Evolutionary conservation across 2,113 vertebrate genomes (phyloP).

Genomic region (Dasypus novemcinctus): DNA sequence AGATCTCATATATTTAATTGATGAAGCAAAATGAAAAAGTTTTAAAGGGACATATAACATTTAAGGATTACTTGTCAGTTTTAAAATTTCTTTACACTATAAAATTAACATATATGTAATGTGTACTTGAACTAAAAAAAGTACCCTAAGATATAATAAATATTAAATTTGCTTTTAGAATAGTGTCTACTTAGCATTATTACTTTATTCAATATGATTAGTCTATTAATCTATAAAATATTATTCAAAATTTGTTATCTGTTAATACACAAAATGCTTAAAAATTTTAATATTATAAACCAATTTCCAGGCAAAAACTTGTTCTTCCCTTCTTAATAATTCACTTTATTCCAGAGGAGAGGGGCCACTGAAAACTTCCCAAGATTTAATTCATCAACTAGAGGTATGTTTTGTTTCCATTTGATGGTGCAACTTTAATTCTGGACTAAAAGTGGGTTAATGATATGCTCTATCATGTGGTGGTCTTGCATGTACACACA

Average conservation of each 20-base stretch:
- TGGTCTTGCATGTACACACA: neutral
- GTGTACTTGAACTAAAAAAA: neutral
- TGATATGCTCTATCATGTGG: neutral
- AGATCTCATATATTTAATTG: slow-evolving; percentile 7
- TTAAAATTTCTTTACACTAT: slow-evolving; percentile 24
- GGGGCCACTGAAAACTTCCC: slow-evolving; percentile 95
- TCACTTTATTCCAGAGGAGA: slow-evolving; percentile 89
- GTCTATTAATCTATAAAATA: neutral
- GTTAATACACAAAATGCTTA: slow-evolving; percentile 28
- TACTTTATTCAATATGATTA: neutral
- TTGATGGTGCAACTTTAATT: slow-evolving; percentile 15
- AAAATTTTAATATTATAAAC: slow-evolving; percentile 17
- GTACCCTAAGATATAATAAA: neutral
- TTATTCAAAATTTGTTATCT: slow-evolving; percentile 32
- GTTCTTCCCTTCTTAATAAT: slow-evolving; percentile 42
- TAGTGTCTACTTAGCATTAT: neutral
- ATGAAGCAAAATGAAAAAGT: slow-evolving; percentile 26
- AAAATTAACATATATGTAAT: slow-evolving; percentile 10
- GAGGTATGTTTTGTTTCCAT: slow-evolving; percentile 86
- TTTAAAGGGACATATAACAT: slow-evolving; percentile 6
- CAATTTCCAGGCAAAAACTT: neutral
- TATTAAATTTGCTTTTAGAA: slow-evolving; percentile 47
- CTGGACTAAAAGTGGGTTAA: neutral
- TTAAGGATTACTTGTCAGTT: slow-evolving; percentile 1
- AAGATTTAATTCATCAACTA: slow-evolving; percentile 95